Evolutionary conservation across 2,797 vertebrate genomes (phyloP).

Genomic region (Mus spretus): DNA sequence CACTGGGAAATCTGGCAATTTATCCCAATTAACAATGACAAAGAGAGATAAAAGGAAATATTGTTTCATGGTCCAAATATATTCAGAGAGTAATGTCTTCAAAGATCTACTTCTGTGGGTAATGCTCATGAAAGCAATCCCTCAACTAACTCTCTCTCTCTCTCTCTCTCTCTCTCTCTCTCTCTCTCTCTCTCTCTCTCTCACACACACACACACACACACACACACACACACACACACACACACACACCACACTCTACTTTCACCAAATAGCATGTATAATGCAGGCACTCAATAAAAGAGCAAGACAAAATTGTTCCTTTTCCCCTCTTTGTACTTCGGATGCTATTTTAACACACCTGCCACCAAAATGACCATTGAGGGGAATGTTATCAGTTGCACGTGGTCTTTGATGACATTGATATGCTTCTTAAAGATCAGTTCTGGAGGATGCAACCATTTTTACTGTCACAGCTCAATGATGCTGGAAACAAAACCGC

Average conservation of each 20-base stretch:
- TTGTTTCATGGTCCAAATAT: constrained; percentile 63
- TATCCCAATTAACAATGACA: constrained; percentile 79
- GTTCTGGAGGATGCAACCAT: constrained; percentile 72
- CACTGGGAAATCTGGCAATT: constrained; percentile 66
- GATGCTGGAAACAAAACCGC: constrained; percentile 75
- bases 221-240: not conserved
- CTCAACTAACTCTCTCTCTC: not conserved
- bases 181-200: not conserved
- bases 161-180: not conserved
- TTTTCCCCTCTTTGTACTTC: constrained; percentile 22
- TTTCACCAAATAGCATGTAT: not conserved
- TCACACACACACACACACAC: not conserved
- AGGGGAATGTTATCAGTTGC: constrained; percentile 48
- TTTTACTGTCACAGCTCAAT: constrained; percentile 77
- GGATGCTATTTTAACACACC: constrained; percentile 71
- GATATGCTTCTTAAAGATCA: constrained; percentile 65
- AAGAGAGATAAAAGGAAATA: constrained; percentile 68
- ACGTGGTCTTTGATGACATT: constrained; percentile 59
- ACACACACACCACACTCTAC: not conserved
- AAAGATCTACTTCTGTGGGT: not conserved
- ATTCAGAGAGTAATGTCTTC: constrained; percentile 56
- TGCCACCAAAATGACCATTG: constrained; percentile 61
- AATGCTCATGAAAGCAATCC: not conserved
- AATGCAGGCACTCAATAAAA: constrained; percentile 48
- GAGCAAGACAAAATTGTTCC: constrained; percentile 44